phyloP scores from a whole-genome alignment of 92 coral and sea anemone genomes.

The Pocillopora meandrina region DNA sequence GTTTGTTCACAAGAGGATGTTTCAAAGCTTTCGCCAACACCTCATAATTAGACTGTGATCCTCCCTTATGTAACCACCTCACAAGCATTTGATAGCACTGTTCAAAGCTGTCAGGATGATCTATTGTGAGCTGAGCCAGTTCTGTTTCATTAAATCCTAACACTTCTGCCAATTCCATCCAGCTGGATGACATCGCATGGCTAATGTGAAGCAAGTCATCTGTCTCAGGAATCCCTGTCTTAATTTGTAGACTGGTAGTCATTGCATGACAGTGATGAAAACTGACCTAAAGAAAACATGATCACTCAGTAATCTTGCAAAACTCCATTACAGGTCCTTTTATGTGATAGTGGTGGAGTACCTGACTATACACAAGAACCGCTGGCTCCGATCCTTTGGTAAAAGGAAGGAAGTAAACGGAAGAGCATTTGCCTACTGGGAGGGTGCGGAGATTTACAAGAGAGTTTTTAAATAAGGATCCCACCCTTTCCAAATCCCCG shows the following conservation, averaged over 20 bases:
- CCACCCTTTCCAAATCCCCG: too few species aligned
- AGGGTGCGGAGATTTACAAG: too few species aligned
- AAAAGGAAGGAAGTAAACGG: too few species aligned
- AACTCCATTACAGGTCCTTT: background rate
- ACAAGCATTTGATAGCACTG: slow-evolving; percentile 38
- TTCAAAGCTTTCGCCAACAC: slow-evolving; percentile 24
- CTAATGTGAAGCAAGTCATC: slow-evolving; percentile 14
- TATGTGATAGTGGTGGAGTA: too few species aligned
- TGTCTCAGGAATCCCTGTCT: slow-evolving; percentile 16
- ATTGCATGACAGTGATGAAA: background rate
- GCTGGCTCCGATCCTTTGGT: too few species aligned
- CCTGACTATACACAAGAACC: too few species aligned
- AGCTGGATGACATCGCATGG: slow-evolving; percentile 7
- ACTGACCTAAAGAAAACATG: background rate
- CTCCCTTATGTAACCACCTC: slow-evolving; percentile 19
- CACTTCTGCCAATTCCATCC: slow-evolving; percentile 26
- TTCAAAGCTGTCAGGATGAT: slow-evolving; percentile 23
- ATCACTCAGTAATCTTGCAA: background rate
- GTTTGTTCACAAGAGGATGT: slow-evolving; percentile 9
- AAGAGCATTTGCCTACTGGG: too few species aligned
- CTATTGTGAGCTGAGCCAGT: slow-evolving; percentile 15
- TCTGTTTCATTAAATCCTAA: slow-evolving; percentile 21
- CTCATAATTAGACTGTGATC: slow-evolving; percentile 24
- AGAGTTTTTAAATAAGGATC: too few species aligned
- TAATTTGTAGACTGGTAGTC: slow-evolving; percentile 4